Percentiles rank a stretch among this genome's conserved stretches.
These are phyloP conservation scores for Drymonia ruficornis DNA, from an alignment of 2,888 invertebrate species.

Conservation along the genomic window DNA sequence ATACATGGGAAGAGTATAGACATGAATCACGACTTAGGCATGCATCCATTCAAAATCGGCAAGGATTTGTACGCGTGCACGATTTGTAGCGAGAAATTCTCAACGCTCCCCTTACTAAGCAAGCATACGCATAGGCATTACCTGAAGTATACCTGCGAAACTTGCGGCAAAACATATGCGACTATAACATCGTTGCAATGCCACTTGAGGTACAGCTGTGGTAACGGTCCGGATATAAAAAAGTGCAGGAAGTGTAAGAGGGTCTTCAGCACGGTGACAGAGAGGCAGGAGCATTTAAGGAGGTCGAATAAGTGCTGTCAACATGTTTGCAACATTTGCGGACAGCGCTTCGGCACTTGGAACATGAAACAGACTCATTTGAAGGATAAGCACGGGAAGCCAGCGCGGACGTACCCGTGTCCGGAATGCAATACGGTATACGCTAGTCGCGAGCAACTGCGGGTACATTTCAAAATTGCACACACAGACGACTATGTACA, in stretches of 20 bases:
- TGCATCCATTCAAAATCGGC: conserved; percentile 45
- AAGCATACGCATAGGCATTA: conserved; percentile 49
- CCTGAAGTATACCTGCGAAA: conserved; percentile 51
- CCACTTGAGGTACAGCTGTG: conserved; percentile 39
- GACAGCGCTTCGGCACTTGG: conserved; percentile 41
- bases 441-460: conserved; percentile 25
- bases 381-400: conserved; percentile 27
- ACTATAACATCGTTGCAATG: conserved; percentile 40
- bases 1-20: conserved; percentile 36
- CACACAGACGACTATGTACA: conserved; percentile 37
- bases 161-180: conserved; percentile 51
- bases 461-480: conserved; percentile 42
- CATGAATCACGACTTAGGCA: conserved; percentile 36
- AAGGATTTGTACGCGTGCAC: conserved; percentile 41
- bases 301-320: conserved; percentile 32
- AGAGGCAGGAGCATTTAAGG: conserved; percentile 30
- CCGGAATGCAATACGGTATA: conserved; percentile 37
- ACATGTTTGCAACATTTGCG: conserved; percentile 38
- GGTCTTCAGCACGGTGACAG: conserved; percentile 21
- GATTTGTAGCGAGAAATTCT: conserved; percentile 43
- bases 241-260: conserved; percentile 32
- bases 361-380: conserved; percentile 42
- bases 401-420: conserved; percentile 34
- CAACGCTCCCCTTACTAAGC: conserved; percentile 39
- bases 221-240: conserved; percentile 18